A percentile compares a stretch with the other conserved stretches of the same genome.
phyloP scores from a whole-genome alignment of 2,113 vertebrate species.

The Microtus oregoni region DNA sequence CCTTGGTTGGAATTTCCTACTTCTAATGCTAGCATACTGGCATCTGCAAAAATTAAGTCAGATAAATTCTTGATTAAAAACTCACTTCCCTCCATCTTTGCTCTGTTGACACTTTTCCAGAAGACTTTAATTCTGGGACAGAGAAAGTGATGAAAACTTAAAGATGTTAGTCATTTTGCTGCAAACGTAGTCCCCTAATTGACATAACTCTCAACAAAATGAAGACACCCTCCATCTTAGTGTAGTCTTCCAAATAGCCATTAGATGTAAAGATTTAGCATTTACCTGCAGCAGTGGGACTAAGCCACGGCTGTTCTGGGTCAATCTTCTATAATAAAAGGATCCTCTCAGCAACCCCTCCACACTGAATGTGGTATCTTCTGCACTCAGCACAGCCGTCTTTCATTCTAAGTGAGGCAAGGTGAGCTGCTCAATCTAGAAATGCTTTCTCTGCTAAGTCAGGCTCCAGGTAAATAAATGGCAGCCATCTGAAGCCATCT shows the following conservation, averaged over 20 bases:
- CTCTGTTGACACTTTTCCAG: not conserved
- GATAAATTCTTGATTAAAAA: not conserved
- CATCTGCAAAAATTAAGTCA: not conserved
- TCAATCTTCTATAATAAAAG: not conserved
- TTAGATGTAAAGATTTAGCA: not conserved
- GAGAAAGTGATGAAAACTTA: not conserved
- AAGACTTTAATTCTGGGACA: not conserved
- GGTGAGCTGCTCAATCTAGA: not conserved
- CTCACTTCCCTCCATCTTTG: not conserved
- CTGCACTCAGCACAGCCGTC: not conserved
- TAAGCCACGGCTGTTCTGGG: not conserved
- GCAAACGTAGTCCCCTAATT: not conserved
- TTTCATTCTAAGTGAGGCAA: not conserved
- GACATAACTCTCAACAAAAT: not conserved
- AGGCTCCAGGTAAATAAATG: constrained; percentile 40
- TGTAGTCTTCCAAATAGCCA: not conserved
- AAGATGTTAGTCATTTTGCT: not conserved
- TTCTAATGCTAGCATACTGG: not conserved
- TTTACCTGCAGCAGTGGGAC: not conserved
- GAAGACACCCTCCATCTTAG: not conserved
- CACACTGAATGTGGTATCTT: not conserved
- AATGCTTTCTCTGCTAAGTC: constrained; percentile 33
- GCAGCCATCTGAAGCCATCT: constrained; percentile 20
- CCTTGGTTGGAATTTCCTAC: not conserved
- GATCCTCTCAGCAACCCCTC: not conserved